Evolutionary conservation across 1,140 invertebrate species (phyloP), one percentile per base, ranked within the genome.

Genomic region (Dendroctonus ponderosae): DNA sequence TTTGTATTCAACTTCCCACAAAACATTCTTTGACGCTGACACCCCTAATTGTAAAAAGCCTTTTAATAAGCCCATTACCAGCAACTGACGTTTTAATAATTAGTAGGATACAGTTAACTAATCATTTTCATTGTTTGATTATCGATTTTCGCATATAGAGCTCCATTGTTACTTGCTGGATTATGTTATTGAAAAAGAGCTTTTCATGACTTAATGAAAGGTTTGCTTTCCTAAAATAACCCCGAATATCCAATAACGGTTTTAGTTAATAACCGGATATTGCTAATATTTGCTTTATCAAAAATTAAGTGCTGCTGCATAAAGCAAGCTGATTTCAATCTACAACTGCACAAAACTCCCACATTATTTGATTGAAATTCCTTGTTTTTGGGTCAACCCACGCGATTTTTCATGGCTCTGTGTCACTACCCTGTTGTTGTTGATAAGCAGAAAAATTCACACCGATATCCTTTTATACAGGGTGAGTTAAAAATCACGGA

Each of bases 1-100:
- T 52, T 62, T 62, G 12, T 51, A 50, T 7, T 12, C 50, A 52
- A 39, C 61, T 37, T 51, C 44, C 46, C 44, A 62, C 50, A 62
- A 62, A 62, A 41, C 61, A 62, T 62, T 51, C 49, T 62, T 62
- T 44, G 61, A 62, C 61, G 48, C 14, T 50, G 51, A 62, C 61
- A 62, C 61, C 61, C 61, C 61, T 50, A 51, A 62, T 62, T 62
- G 48, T 62, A 62, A 50, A 62, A 62, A 62, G 15, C 48, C 50
- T 62, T 53, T 62, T 62, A 62, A 62, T 54, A 52, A 62, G 43
- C 48, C 61, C 50, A 62, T 62, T 62, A 62, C 61, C 40, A 43
- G 43, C 61, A 62, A 62, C 61, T 62, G 61, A 62, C 61, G 49
- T 51, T 62, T 62, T 48, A 40, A 62, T 62, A 62, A 62, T 62